Base-by-base conservation (phyloP, 2,113 vertebrate species). In the Actenoides hombroni region DNA sequence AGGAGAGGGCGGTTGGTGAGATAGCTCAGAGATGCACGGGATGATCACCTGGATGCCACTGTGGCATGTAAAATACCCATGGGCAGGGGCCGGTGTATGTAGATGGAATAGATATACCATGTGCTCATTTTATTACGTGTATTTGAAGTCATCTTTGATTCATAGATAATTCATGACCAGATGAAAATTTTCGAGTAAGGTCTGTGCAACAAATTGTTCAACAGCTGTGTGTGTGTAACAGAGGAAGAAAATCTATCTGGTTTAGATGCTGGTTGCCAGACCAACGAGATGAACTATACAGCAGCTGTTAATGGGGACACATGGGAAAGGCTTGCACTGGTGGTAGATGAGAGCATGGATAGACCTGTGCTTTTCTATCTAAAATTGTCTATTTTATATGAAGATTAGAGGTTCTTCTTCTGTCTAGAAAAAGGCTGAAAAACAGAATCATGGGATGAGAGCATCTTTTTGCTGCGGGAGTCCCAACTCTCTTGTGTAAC, bases 391-490 rank as follows among this genome's bases (percentile, higher is more conserved):
- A 10, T 91, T 90, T 76, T 88, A 59, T 54, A 56, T 73, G 77
- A 92, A 88, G 44, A 46, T 78, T 39, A 42, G 70, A 88, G 48
- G 42, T 89, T 84, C 35, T 94, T 51, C 42, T 61, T 82, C 19
- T 92, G 31, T 53, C 70, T 39, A 93, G 67, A 88, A 84, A 87
- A 54, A 88, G 42, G 57, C 89, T 91, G 64, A 80, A 93, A 96
- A 93, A 51, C 33, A 73, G 51, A 33, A 84, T 69, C 57, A n/a
- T 44, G 16, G 33, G 64, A 39, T 14, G 49, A 13, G 29, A 83
- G 49, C 91, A 63, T 94, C 95, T 96, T 82, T 97, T 44, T 77
- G 61, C 92, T 92, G 54, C 60, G 74, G 86, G 74, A 92, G 77
- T 90, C 90, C 90, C 85, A 67, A 46, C 61, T 76, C 86, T 87